Percentiles rank a stretch among this genome's conserved stretches.
phyloP scores from a whole-genome alignment of 2,888 invertebrate genomes.

The Odontomyia ornata region DNA sequence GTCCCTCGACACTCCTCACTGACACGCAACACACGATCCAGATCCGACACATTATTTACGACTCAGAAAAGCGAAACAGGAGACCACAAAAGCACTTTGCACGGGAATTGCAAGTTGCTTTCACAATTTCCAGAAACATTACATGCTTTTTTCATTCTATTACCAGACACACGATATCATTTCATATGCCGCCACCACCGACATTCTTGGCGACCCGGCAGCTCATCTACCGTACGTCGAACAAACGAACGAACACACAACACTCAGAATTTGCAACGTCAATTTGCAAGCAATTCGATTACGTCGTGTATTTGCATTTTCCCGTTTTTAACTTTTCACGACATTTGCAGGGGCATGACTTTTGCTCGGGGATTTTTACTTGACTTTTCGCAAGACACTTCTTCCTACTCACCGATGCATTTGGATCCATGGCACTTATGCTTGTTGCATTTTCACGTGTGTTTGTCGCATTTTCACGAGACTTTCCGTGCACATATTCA shows the following conservation, averaged over 20 bases:
- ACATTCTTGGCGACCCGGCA: background rate
- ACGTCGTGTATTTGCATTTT: background rate
- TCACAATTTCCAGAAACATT: background rate
- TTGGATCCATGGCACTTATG: slow-evolving; percentile 68
- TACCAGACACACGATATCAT: background rate
- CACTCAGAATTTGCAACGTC: background rate
- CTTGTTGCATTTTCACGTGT: slow-evolving; percentile 45
- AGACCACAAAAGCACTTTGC: too few relatives aligned
- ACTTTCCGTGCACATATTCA: slow-evolving; percentile 16
- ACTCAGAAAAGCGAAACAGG: too few relatives aligned
- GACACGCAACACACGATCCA: background rate
- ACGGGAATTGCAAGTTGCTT: background rate
- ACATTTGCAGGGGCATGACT: slow-evolving; percentile 47
- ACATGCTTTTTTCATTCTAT: background rate
- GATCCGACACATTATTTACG: background rate
- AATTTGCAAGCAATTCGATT: background rate
- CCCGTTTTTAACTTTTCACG: slow-evolving; percentile 20
- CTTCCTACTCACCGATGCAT: slow-evolving; percentile 69
- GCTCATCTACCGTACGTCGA: background rate
- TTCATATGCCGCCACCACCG: background rate
- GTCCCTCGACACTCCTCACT: background rate
- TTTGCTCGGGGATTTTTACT: slow-evolving; percentile 57
- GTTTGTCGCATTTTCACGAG: slow-evolving; percentile 34
- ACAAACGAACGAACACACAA: background rate
- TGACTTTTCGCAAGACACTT: background rate